Percentiles rank a stretch among this genome's conserved stretches.
These are phyloP conservation scores for Pongo pygmaeus DNA, from an alignment of 2,113 vertebrate genomes.

Conservation along the genomic window DNA sequence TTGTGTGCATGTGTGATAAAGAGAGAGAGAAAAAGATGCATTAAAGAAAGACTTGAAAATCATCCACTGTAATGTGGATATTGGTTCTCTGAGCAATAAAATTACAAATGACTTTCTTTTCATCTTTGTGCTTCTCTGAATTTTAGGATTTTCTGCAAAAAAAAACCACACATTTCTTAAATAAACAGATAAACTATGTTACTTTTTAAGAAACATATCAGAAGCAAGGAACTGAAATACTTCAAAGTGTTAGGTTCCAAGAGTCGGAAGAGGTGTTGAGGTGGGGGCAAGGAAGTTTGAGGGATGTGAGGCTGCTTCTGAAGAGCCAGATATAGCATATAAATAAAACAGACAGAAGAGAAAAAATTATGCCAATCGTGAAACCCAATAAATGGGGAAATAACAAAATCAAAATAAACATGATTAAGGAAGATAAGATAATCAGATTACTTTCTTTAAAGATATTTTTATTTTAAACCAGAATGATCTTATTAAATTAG, in stretches of 20 bases:
- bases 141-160: slow-evolving; percentile 35
- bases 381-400: neutral
- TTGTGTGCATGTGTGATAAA: neutral
- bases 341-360: neutral
- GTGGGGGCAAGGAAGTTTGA: fast-evolving
- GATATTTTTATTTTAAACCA: slow-evolving; percentile 5
- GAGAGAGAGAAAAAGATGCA: neutral
- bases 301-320: neutral
- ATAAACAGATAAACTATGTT: slow-evolving; percentile 15
- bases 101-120: slow-evolving; percentile 34
- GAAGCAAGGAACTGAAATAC: slow-evolving; percentile 21
- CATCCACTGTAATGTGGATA: neutral
- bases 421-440: neutral
- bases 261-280: neutral
- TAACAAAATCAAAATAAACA: slow-evolving; percentile 4
- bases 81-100: neutral
- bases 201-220: slow-evolving; percentile 25
- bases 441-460: slow-evolving; percentile 28
- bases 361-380: neutral
- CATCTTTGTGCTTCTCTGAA: neutral
- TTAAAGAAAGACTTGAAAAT: neutral
- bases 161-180: neutral
- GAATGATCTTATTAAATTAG: slow-evolving; percentile 1
- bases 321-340: neutral
- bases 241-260: neutral